Percentiles rank a stretch among this genome's conserved stretches.
Evolutionary conservation across 2,888 invertebrate species (phyloP).

Genomic region (Bursaphelenchus okinawaensis): DNA sequence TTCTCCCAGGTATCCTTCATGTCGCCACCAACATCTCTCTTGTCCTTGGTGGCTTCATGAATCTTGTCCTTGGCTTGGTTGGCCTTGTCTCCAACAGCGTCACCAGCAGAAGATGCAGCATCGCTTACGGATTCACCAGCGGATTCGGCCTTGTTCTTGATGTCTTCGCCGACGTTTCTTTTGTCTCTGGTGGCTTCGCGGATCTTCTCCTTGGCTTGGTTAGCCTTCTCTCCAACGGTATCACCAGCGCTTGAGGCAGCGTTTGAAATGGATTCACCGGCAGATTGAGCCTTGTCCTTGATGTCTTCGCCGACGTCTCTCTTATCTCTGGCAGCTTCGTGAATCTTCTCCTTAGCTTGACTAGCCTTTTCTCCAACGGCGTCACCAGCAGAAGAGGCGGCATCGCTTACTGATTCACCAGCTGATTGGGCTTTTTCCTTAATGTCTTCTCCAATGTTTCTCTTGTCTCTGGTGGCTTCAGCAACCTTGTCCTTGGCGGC

Average conservation of each 20-base stretch:
- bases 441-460: neutral
- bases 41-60: neutral
- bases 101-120: neutral
- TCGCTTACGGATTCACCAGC: neutral
- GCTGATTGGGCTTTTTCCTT: neutral
- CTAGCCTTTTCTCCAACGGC: constrained; percentile 1
- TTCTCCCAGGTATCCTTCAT: neutral
- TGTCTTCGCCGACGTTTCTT: too few species aligned
- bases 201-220: neutral
- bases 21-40: neutral
- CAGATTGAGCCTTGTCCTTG: neutral
- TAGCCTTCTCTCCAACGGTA: constrained; percentile 4
- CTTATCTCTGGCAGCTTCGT: neutral
- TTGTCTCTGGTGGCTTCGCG: neutral
- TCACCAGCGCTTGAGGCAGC: neutral
- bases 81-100: neutral
- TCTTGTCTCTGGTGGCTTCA: neutral
- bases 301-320: neutral
- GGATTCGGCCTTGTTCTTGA: neutral
- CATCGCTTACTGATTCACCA: neutral
- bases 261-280: neutral
- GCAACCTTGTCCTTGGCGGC: neutral
- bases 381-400: too few species aligned
- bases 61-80: neutral
- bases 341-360: constrained; percentile 1